These are phyloP conservation scores for Mareca strepera DNA, from an alignment of 2,797 vertebrate genomes.

Conservation along the genomic window DNA sequence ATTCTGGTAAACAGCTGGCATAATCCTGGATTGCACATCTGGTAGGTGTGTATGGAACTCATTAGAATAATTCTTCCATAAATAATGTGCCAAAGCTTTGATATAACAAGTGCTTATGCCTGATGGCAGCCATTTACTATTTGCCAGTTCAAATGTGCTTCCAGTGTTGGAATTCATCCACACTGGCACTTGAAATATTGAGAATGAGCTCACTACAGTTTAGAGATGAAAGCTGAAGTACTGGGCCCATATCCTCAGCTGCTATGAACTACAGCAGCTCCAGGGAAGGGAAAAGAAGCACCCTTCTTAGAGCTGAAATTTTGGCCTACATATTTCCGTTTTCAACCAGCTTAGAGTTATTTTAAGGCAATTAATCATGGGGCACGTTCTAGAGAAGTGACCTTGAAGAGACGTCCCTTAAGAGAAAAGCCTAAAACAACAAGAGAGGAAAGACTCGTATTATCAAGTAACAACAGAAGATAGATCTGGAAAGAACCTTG, in stretches of 20 bases:
- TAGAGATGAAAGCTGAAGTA: constrained; percentile 38
- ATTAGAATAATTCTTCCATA: constrained; percentile 70
- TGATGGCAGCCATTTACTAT: constrained; percentile 66
- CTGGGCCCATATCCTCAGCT: neutral
- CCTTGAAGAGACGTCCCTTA: neutral
- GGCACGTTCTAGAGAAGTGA: neutral
- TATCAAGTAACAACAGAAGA: neutral
- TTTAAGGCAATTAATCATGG: neutral
- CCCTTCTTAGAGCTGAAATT: neutral
- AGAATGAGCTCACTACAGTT: constrained; percentile 31
- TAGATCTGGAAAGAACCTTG: constrained; percentile 8
- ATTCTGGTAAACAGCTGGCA: constrained; percentile 66
- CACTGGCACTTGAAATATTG: constrained; percentile 61
- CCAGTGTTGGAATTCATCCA: constrained; percentile 62
- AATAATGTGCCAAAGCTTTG: constrained; percentile 71
- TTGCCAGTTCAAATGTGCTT: constrained; percentile 74
- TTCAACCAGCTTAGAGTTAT: neutral
- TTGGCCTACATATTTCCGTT: neutral
- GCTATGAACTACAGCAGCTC: neutral
- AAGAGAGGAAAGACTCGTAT: neutral
- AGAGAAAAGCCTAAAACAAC: neutral
- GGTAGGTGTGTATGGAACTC: constrained; percentile 70
- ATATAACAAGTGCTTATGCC: constrained; percentile 64
- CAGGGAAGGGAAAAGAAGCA: neutral
- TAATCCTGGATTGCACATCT: constrained; percentile 68